phyloP scores from a whole-genome alignment of 2,888 invertebrate species.

The Leptothorax acervorum region DNA sequence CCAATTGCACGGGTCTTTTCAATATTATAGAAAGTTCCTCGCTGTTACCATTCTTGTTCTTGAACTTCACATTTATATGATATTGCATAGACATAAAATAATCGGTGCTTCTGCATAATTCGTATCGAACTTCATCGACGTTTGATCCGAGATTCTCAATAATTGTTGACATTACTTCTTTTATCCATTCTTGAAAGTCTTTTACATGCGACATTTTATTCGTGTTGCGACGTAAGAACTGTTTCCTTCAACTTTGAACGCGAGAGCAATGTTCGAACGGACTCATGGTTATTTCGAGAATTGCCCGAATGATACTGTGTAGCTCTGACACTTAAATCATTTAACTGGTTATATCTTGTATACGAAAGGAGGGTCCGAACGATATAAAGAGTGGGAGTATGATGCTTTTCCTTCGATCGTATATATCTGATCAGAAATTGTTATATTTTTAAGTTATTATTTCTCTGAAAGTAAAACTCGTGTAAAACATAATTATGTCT shows the following conservation, averaged over 20 bases:
- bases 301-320: neutral
- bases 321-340: neutral
- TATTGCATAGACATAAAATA: constrained; percentile 68
- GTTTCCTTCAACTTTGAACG: neutral
- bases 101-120: constrained; percentile 62
- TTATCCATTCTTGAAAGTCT: constrained; percentile 35
- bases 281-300: neutral
- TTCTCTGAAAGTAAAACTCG: neutral
- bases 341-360: neutral
- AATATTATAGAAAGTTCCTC: constrained; percentile 62
- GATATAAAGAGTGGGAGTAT: neutral
- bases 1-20: constrained; percentile 57
- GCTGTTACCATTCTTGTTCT: neutral
- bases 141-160: constrained; percentile 47
- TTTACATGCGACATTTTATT: neutral
- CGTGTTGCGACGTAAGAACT: neutral
- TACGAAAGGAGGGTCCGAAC: neutral
- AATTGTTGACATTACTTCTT: constrained; percentile 62
- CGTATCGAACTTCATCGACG: constrained; percentile 55
- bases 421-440: neutral
- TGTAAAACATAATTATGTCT: neutral
- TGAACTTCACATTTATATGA: constrained; percentile 66
- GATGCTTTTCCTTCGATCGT: neutral
- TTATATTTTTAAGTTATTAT: neutral
- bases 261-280: neutral